Percentiles rank a stretch among this genome's conserved stretches.
Evolutionary conservation across 2,888 invertebrate genomes (phyloP).

Genomic region (Tiliacea citrago): DNA sequence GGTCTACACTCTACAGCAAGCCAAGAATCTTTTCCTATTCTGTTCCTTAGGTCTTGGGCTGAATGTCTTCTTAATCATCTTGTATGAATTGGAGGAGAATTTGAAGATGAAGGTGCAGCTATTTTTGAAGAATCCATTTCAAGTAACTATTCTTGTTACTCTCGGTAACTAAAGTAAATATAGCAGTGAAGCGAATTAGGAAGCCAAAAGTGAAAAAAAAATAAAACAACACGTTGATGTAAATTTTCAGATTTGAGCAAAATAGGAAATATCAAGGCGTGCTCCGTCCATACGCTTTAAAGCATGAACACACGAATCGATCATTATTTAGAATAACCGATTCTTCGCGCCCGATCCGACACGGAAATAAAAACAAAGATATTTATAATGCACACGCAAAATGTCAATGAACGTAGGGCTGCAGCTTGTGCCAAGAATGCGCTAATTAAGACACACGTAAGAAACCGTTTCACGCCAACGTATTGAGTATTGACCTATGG

Average conservation of each 20-base stretch:
- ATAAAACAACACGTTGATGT: neutral
- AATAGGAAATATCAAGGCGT: constrained; percentile 17
- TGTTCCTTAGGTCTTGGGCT: neutral
- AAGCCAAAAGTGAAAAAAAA: neutral
- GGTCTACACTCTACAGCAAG: constrained; percentile 5
- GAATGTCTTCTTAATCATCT: neutral
- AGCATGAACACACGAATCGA: constrained; percentile 40
- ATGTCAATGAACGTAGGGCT: constrained; percentile 74
- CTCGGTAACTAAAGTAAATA: neutral
- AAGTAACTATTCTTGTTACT: neutral
- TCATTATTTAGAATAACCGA: constrained; percentile 54
- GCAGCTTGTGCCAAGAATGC: constrained; percentile 68
- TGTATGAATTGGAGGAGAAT: neutral
- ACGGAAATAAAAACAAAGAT: constrained; percentile 65
- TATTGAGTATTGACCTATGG: constrained; percentile 44
- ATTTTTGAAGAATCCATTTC: neutral
- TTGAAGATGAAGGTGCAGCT: neutral
- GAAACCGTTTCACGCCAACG: constrained; percentile 55
- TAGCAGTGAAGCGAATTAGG: neutral
- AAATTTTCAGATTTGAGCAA: neutral
- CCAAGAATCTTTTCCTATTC: neutral
- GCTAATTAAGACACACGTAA: constrained; percentile 58
- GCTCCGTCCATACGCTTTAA: constrained; percentile 1
- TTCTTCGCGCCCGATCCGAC: constrained; percentile 41
- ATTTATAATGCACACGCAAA: constrained; percentile 64